These are phyloP conservation scores for Hyles vespertilio DNA, from an alignment of 1,140 invertebrate genomes.

Conservation along the genomic window DNA sequence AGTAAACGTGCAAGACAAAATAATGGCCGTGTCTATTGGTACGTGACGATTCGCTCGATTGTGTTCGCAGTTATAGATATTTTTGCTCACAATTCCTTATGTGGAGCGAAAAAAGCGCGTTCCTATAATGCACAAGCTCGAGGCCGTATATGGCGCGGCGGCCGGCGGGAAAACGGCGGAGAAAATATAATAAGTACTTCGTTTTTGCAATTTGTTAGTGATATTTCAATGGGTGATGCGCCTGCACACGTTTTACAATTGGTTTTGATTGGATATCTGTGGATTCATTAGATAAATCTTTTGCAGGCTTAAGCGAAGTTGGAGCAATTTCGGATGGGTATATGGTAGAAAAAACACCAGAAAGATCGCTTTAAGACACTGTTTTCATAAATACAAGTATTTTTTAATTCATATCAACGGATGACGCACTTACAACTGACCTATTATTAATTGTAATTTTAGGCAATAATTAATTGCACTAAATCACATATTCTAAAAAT, in stretches of 20 bases:
- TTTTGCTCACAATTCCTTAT: constrained; percentile 48
- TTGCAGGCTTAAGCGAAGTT: no score
- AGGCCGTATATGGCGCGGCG: constrained; percentile 15
- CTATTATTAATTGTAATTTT: no score
- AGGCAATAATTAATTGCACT: no score
- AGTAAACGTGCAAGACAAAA: constrained; percentile 31
- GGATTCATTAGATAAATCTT: no score
- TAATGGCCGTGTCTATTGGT: constrained; percentile 49
- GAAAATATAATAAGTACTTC: no score
- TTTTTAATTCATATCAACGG: no score
- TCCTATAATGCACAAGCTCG: constrained; percentile 22
- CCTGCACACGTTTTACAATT: background rate
- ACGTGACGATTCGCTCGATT: constrained; percentile 59
- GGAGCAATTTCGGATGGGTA: no score
- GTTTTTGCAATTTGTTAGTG: no score
- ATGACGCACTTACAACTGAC: no score
- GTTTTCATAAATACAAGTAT: background rate
- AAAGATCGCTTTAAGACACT: background rate
- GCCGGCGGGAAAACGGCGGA: background rate
- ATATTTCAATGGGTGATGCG: background rate
- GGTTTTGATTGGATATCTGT: no score
- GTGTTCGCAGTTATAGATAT: constrained; percentile 50
- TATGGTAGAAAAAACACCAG: no score
- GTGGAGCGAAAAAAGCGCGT: constrained; percentile 16
- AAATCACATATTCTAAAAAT: no score